Evolutionary conservation across 2,797 vertebrate species (phyloP), one percentile per base, ranked within the genome.

Genomic region (Champsocephalus gunnari): DNA sequence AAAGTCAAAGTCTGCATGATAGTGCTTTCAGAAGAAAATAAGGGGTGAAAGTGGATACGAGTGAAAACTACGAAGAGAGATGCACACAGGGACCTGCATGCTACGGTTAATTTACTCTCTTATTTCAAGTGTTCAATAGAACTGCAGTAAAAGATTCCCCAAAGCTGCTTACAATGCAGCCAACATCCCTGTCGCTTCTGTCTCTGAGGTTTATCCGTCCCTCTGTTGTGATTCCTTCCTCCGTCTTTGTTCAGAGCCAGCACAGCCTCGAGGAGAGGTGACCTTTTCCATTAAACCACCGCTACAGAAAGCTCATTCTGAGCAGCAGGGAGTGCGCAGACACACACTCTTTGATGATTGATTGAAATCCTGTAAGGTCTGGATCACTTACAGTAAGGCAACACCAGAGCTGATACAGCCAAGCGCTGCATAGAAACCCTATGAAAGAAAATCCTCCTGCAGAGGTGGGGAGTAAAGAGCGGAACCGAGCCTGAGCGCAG

Each of bases 381-480:
- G 83, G 90, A 93, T 94, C 89, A 21, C 90, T 94, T 93, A 89
- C 93, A 81, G 94, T 92, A 93, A 94, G 85, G 83, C 66, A 86
- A 94, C 87, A 92, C 93, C 90, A 68, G 60, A 86, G 90, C 91
- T 90, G 89, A 92, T 92, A 81, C 85, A 80, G 84, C 64, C 72
- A 79, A 4, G 82, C 61, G 38, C 69, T 70, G 84, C 79, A 80
- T 55, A 81, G 66, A 86, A 76, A 82, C 81, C 80, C 87, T 48
- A 74, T 89, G 91, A 91, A 92, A 91, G 84, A 79, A 85, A 89
- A 92, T 88, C 88, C 85, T 56, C 48, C 81, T 59, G 81, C 81
- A 79, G 81, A 84, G 87, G 82, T 83, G 69, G 80, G 65, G 74
- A 72, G 81, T 84, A 79, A 73, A 84, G 77, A 86, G 79, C 56